Percentiles rank a stretch among this genome's conserved stretches.
These are phyloP conservation scores for Peribatodes rhomboidaria DNA, from an alignment of 2,888 invertebrate genomes.

Conservation along the genomic window DNA sequence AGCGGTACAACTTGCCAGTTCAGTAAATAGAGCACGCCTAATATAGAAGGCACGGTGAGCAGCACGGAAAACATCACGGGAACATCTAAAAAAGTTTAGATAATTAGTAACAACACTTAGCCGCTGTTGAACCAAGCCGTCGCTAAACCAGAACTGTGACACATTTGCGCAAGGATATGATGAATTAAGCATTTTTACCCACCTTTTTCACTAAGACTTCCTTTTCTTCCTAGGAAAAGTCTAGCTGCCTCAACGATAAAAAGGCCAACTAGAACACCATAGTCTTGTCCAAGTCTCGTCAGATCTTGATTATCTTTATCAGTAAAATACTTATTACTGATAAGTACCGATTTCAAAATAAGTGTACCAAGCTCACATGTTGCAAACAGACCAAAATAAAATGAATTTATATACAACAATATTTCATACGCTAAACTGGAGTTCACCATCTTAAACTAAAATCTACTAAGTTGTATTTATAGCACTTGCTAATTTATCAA, in stretches of 20 bases:
- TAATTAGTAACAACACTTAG: background rate
- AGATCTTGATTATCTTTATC: slow-evolving; percentile 90
- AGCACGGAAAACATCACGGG: slow-evolving; percentile 94
- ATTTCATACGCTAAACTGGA: slow-evolving; percentile 94
- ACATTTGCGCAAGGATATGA: too few relatives aligned
- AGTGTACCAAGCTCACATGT: slow-evolving; percentile 93
- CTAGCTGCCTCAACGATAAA: slow-evolving; percentile 93
- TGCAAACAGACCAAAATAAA: slow-evolving; percentile 95
- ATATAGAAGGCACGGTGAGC: slow-evolving; percentile 93
- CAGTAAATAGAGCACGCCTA: slow-evolving; percentile 94
- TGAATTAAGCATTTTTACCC: slow-evolving; percentile 41
- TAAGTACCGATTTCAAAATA: slow-evolving; percentile 91
- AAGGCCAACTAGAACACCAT: slow-evolving; percentile 91
- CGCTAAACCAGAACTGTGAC: too few relatives aligned
- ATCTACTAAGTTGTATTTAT: background rate
- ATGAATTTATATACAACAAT: slow-evolving; percentile 93
- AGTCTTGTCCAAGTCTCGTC: slow-evolving; percentile 91
- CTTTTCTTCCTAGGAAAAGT: slow-evolving; percentile 94
- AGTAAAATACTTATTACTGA: slow-evolving; percentile 75
- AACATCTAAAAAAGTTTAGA: slow-evolving; percentile 84
- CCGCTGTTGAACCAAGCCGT: background rate
- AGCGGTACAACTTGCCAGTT: slow-evolving; percentile 95
- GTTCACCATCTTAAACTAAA: slow-evolving; percentile 86
- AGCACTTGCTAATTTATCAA: background rate
- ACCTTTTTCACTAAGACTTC: slow-evolving; percentile 93